phyloP scores from a whole-genome alignment of 2,888 invertebrate species.

The Chaetogeoica ovagalla region DNA sequence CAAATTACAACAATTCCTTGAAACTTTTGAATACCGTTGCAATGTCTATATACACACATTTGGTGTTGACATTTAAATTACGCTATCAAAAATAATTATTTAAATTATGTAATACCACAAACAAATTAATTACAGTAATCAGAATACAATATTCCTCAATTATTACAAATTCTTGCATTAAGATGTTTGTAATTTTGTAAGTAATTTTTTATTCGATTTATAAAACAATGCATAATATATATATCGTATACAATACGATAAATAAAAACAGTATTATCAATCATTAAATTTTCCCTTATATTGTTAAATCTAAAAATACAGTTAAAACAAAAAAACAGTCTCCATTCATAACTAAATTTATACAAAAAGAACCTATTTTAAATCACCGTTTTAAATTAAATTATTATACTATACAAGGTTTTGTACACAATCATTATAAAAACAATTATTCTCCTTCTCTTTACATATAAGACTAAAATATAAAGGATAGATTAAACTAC shows the following conservation, averaged over 20 bases:
- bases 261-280: constrained; percentile 29
- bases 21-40: too few relatives aligned
- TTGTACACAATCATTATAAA: constrained; percentile 47
- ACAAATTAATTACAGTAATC: too few relatives aligned
- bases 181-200: too few relatives aligned
- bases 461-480: constrained; percentile 4
- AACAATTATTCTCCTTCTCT: background rate
- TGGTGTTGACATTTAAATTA: too few relatives aligned
- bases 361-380: constrained; percentile 50
- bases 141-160: too few relatives aligned
- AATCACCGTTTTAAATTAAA: constrained; percentile 45
- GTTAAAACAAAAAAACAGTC: constrained; percentile 49
- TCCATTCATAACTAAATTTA: constrained; percentile 53
- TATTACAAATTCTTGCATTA: too few relatives aligned
- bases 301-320: constrained; percentile 48
- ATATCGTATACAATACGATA: background rate
- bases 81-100: too few relatives aligned
- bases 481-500: constrained; percentile 35
- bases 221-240: background rate
- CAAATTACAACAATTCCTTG: too few relatives aligned
- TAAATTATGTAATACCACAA: too few relatives aligned
- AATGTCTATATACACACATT: too few relatives aligned
- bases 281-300: constrained; percentile 40
- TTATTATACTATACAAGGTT: constrained; percentile 42
- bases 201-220: background rate